Evolutionary conservation across 2,888 invertebrate genomes (phyloP), one percentile per base, ranked within the genome.

Genomic region (Leucophora obtusa): DNA sequence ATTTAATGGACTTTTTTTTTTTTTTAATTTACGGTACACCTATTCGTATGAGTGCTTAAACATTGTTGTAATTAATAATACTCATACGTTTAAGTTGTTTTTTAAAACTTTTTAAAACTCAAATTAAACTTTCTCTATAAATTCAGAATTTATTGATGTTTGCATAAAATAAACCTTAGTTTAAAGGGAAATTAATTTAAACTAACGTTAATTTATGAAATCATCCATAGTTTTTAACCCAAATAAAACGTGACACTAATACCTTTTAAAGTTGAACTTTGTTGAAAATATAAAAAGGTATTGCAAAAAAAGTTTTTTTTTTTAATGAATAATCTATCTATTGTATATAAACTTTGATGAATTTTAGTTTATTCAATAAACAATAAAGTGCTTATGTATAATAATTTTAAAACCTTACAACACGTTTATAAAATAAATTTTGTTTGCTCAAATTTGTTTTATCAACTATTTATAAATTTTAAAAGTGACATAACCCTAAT

Each of bases 311-410:
- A 47, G 17, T 38, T 53, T 2, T 59, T 38, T 6, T 14, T 18
- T 17, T 54, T 17, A 54, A 62, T 15, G 10, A 66, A 60, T 54
- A 68, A 62, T 35, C 50, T 56, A 75, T n/a, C n/a, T n/a, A n/a
- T n/a, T 69, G 62, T 24, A 53, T 5, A 17, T 53, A 43, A 70
- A 70, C 60, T 71, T 72, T 63, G 7, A 8, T 62, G 15, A 54
- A 71, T 53, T 54, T 43, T 71, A 18, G 3, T 47, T 6, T 14
- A 14, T 47, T 47, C 38, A 38, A 38, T 38, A 38, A 1, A 38
- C 11, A 10, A 38, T 14, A 11, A 11, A 11, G 7, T 4, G 1
- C 1, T 38, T 11, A 1, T n/a, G n/a, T n/a, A n/a, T n/a, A n/a
- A n/a, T n/a, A n/a, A n/a, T n/a, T n/a, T n/a, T n/a, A n/a, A n/a